Base-by-base conservation (phyloP, 2,888 invertebrate genomes). In the Monoplex corrugatus region DNA sequence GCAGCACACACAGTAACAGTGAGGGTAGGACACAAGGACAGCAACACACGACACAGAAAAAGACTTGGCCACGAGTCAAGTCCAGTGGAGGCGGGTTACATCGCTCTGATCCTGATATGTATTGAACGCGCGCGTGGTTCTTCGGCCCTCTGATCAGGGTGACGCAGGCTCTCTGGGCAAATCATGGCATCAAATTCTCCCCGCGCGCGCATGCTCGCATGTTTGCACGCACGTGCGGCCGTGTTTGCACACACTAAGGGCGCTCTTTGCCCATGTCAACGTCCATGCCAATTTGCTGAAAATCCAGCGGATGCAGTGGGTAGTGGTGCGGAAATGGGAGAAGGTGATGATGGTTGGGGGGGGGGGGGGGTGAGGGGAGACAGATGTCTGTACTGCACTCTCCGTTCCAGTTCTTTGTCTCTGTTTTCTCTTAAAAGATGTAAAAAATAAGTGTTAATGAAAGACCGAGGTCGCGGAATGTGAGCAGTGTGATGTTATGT, bases 211-310 rank as follows among this genome's bases (percentile, higher is more conserved):
- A 40, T 78, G 78, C 78, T 78, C 78, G 78, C 78, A 40, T 78
- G 78, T 78, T 78, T 78, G 78, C 78, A 78, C 40, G 78, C 78
- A 78, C 78, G 78, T 78, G 78, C 78, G 10, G 38, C 38, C 38
- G 16, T 78, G 78, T 78, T 78, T 78, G 78, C 78, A 78, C 78
- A 38, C 78, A 78, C 78, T 32, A 35, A 35, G 23, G n/a, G 38
- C 35, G 32, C 78, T 78, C 78, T 78, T 78, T 78, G 78, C 78
- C 38, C 78, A 78, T 78, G 78, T 78, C 38, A 78, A 78, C 23
- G 78, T 78, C 78, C 78, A 38, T 38, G 78, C 40, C 78, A 38
- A 78, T 78, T 78, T 78, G 78, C 78, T 78, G 38, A 78, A 78
- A 78, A 38, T 38, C 6, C 6, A 38, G 6, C 35, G n/a, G n/a